Conservation (phyloP, 2,888 invertebrate species). For the Osedax fenrisi region DNA sequence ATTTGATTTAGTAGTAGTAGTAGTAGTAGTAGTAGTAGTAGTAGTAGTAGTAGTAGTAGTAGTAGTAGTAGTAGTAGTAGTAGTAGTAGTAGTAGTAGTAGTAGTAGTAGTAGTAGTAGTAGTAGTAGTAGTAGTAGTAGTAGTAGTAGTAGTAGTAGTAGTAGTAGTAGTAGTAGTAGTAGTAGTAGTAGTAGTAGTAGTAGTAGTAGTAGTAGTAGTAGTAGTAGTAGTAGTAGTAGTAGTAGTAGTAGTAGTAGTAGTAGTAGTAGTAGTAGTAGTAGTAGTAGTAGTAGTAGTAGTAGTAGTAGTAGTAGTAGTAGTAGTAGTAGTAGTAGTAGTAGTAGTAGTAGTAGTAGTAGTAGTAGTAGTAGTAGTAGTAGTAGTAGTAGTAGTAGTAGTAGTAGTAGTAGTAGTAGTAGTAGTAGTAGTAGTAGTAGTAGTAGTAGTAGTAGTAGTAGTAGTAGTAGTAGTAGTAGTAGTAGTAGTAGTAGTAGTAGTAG, state of each 20-base stretch:
- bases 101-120: neutral
- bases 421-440: too few species aligned
- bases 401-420: too few species aligned
- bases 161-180: conserved; percentile 4
- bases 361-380: too few species aligned
- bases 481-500: too few species aligned
- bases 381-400: too few species aligned
- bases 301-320: neutral
- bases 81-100: neutral
- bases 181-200: neutral
- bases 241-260: neutral
- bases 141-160: conserved; percentile 6
- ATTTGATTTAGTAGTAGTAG: too few species aligned
- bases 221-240: neutral
- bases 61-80: conserved; percentile 8
- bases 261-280: conserved; percentile 5
- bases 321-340: neutral
- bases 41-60: conserved; percentile 21
- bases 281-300: neutral
- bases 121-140: conserved; percentile 1
- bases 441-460: too few species aligned
- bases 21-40: conserved; percentile 5
- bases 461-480: too few species aligned
- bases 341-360: neutral
- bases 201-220: conserved; percentile 8